Conservation (phyloP, 2,113 vertebrate species). For the Mirounga angustirostris region DNA sequence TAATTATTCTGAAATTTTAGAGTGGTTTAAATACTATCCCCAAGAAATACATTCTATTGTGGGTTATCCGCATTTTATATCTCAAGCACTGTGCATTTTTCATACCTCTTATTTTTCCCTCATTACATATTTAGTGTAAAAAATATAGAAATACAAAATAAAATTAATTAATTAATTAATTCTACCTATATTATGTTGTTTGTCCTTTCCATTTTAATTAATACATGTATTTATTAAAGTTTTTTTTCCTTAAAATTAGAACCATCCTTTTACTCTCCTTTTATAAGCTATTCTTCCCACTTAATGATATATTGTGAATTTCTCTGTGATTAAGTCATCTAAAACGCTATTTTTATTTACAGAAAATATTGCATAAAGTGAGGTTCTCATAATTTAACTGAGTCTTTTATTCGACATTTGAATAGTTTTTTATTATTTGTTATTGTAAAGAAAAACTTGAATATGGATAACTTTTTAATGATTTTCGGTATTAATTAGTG, state of each 20-base stretch:
- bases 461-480: background rate
- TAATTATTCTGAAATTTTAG: constrained; percentile 39
- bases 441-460: background rate
- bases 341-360: constrained; percentile 15
- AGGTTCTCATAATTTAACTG: background rate
- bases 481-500: background rate
- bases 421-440: background rate
- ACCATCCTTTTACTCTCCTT: background rate
- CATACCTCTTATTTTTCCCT: background rate
- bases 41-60: background rate
- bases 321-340: constrained; percentile 7
- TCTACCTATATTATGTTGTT: background rate
- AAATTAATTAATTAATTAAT: background rate
- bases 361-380: constrained; percentile 37
- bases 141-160: background rate
- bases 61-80: background rate
- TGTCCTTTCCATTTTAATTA: constrained; percentile 24
- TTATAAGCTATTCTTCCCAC: background rate
- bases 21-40: background rate
- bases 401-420: background rate
- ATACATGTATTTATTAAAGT: background rate
- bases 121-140: constrained; percentile 23
- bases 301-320: constrained; percentile 23
- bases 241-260: constrained; percentile 7
- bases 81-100: constrained; percentile 23